These are phyloP conservation scores for Sarcophaga bullata DNA, from an alignment of 1,140 invertebrate genomes.

Conservation along the genomic window DNA sequence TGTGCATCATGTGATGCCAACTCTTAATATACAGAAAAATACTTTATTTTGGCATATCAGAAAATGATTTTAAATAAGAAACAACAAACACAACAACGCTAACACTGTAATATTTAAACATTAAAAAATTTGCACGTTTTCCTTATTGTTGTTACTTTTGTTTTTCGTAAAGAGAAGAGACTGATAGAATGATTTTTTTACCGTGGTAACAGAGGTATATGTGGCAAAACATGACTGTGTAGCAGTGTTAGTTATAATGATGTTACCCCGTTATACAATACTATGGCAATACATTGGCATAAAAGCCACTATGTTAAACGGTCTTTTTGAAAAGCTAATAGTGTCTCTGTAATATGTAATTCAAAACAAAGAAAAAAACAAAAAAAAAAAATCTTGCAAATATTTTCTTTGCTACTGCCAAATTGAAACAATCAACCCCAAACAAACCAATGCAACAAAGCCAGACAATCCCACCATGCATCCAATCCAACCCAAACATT, in stretches of 20 bases:
- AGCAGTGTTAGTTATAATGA: slow-evolving; percentile 34
- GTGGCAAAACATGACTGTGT: slow-evolving; percentile 27
- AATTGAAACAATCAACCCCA: slow-evolving; percentile 2
- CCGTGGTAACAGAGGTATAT: slow-evolving; percentile 29
- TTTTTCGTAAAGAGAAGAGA: too few species aligned
- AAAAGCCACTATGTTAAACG: background rate
- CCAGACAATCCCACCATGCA: background rate
- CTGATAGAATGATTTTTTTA: too few species aligned
- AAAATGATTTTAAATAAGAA: too few species aligned
- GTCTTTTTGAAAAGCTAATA: too few species aligned
- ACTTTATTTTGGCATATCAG: background rate
- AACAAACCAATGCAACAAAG: background rate
- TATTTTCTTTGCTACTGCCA: slow-evolving; percentile 26
- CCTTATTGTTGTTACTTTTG: too few species aligned
- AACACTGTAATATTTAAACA: too few species aligned
- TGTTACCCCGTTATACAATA: background rate
- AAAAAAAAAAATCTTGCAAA: background rate
- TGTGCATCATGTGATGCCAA: background rate
- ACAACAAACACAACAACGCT: too few species aligned
- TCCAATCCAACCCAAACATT: background rate
- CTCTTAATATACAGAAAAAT: background rate
- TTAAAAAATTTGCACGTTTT: too few species aligned
- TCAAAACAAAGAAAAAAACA: background rate
- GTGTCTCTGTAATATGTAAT: too few species aligned
- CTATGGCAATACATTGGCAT: slow-evolving; percentile 6